Evolutionary conservation across 23 tunicate genomes (phyloP).

Genomic region (Clavelina lepadiformis): DNA sequence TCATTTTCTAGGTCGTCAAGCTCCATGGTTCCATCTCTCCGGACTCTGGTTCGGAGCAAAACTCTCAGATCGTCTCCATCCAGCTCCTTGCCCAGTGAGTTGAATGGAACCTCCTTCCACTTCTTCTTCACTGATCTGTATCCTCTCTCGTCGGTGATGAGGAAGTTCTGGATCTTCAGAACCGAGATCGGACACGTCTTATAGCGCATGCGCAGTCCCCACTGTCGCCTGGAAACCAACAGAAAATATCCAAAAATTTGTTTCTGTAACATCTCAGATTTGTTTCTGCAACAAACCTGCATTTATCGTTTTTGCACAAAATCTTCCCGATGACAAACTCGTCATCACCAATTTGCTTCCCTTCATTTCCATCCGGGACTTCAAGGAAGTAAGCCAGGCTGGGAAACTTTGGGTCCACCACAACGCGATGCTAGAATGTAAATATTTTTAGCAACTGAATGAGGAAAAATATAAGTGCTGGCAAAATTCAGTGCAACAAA

Average conservation of each 20-base stretch:
- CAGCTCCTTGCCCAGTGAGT: slow-evolving; percentile 16
- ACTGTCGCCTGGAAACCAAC: slow-evolving; percentile 12
- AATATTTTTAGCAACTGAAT: neutral
- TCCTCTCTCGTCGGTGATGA: slow-evolving; percentile 17
- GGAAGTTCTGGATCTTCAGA: slow-evolving; percentile 14
- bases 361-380: slow-evolving; percentile 13
- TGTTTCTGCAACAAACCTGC: slow-evolving; percentile 11
- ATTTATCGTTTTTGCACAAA: slow-evolving; percentile 18
- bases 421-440: slow-evolving; percentile 35
- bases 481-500: neutral
- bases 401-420: slow-evolving; percentile 17
- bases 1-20: too few species aligned
- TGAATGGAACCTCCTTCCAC: slow-evolving; percentile 39
- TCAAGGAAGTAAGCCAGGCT: neutral
- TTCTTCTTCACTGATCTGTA: slow-evolving; percentile 17
- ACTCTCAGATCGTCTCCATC: slow-evolving; percentile 2
- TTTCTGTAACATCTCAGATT: neutral
- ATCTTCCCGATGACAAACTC: slow-evolving; percentile 36
- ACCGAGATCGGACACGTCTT: slow-evolving; percentile 21
- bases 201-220: slow-evolving; percentile 30
- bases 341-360: slow-evolving; percentile 14
- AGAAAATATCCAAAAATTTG: neutral
- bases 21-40: too few species aligned
- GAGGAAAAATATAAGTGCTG: neutral
- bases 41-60: neutral